Evolutionary conservation across 1,140 invertebrate genomes (phyloP).

Genomic region (Zeugodacus cucurbitae): DNA sequence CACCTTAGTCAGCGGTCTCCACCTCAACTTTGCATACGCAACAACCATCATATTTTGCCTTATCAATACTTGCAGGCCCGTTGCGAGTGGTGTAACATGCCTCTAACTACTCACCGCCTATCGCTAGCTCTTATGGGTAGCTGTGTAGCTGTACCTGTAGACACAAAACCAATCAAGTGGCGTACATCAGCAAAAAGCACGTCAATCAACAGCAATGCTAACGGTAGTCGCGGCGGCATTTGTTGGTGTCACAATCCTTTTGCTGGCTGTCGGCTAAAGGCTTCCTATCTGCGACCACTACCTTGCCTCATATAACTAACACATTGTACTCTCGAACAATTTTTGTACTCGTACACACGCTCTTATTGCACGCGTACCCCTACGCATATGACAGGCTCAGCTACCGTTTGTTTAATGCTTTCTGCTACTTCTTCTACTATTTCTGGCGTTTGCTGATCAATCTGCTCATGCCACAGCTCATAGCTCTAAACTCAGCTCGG

Average conservation of each 20-base stretch:
- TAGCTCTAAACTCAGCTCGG: neutral
- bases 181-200: slow-evolving; percentile 29
- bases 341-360: neutral
- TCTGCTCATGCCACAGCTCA: neutral
- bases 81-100: neutral
- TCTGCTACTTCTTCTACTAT: neutral
- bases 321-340: neutral
- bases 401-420: neutral
- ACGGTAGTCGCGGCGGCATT: neutral
- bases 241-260: slow-evolving; percentile 25
- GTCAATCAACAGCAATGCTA: slow-evolving; percentile 22
- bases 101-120: neutral
- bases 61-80: slow-evolving; percentile 5
- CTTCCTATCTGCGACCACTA: neutral
- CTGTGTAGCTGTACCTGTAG: slow-evolving; percentile 3
- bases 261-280: neutral
- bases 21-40: neutral
- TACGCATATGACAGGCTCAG: neutral
- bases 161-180: slow-evolving; percentile 25
- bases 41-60: neutral
- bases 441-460: neutral
- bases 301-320: no score
- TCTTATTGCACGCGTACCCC: neutral
- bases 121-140: no score
- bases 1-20: neutral